Percentiles rank a stretch among this genome's conserved stretches.
phyloP scores from a whole-genome alignment of 2,888 invertebrate genomes.

The Folsomia manolachei region DNA sequence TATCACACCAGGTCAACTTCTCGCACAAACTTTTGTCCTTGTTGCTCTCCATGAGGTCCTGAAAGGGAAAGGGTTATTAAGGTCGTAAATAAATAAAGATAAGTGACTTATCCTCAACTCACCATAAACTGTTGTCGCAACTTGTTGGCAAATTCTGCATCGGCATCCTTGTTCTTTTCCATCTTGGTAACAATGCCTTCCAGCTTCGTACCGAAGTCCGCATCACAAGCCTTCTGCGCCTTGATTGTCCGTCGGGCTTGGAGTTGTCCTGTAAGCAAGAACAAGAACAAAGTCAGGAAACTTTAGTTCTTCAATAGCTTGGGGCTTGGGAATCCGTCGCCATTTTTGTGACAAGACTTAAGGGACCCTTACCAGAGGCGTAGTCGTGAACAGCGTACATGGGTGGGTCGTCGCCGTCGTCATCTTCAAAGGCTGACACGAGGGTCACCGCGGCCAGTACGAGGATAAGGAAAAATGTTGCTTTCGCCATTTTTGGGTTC shows the following conservation, averaged over 20 bases:
- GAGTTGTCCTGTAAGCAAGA: not conserved
- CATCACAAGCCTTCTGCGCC: not conserved
- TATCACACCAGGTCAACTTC: conserved; percentile 8
- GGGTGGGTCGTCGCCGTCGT: not conserved
- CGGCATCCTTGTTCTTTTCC: not conserved
- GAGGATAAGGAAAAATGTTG: not conserved
- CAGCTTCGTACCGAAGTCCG: not conserved
- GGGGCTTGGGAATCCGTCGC: too few species aligned
- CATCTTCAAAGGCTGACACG: not conserved
- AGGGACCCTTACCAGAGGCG: conserved; percentile 4
- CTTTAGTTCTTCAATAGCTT: not conserved
- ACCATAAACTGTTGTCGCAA: not conserved
- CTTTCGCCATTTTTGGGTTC: not conserved
- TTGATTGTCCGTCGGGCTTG: not conserved
- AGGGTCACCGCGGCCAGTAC: not conserved
- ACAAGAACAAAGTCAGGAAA: not conserved
- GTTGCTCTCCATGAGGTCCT: conserved; percentile 1
- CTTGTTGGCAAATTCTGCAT: not conserved
- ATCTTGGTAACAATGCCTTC: conserved; percentile 6
- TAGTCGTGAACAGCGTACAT: conserved; percentile 10
- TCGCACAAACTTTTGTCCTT: conserved; percentile 1
- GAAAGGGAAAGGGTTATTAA: not conserved
- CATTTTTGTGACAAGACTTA: too few species aligned
- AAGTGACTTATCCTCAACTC: not conserved
- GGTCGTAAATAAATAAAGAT: not conserved